A percentile compares a stretch with the other conserved stretches of the same genome.
These are phyloP conservation scores for Teleopsis dalmanni DNA, from an alignment of 1,140 invertebrate species.

Conservation along the genomic window DNA sequence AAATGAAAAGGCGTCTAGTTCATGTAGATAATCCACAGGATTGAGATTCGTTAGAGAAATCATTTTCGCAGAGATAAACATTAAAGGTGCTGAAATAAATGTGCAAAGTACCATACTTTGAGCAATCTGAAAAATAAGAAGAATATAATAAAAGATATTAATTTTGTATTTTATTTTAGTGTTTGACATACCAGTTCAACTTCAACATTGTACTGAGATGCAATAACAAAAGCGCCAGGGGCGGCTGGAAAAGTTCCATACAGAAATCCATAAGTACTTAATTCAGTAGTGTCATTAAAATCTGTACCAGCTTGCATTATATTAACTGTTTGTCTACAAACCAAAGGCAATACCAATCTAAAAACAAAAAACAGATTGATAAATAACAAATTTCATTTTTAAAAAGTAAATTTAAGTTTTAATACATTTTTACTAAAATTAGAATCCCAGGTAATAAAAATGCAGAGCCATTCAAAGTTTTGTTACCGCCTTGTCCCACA, in stretches of 20 bases:
- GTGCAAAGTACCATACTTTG: slow-evolving; percentile 89
- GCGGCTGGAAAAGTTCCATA: slow-evolving; percentile 95
- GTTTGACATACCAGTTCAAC: slow-evolving; percentile 66
- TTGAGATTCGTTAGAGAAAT: slow-evolving; percentile 65
- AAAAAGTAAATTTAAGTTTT: slow-evolving; percentile 14
- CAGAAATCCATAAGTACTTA: slow-evolving; percentile 89
- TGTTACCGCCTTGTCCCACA: slow-evolving; percentile 84
- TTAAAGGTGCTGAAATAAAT: slow-evolving; percentile 85
- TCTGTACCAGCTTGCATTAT: slow-evolving; percentile 61
- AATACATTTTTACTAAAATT: slow-evolving; percentile 83
- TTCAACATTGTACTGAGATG: slow-evolving; percentile 77
- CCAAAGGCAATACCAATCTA: slow-evolving; percentile 76
- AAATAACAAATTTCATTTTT: neutral
- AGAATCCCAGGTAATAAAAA: slow-evolving; percentile 77
- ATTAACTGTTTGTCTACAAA: slow-evolving; percentile 78
- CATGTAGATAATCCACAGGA: slow-evolving; percentile 61
- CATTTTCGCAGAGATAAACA: slow-evolving; percentile 92
- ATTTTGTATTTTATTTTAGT: neutral
- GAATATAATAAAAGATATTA: slow-evolving; percentile 6
- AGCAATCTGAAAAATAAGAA: slow-evolving; percentile 59
- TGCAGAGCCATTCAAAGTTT: slow-evolving; percentile 64
- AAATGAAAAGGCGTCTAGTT: slow-evolving; percentile 72
- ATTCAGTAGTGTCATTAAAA: slow-evolving; percentile 63
- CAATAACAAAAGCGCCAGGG: slow-evolving; percentile 90
- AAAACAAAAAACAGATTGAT: slow-evolving; percentile 12